phyloP scores from a whole-genome alignment of 2,797 vertebrate species.

The Lacerta bilineata region DNA sequence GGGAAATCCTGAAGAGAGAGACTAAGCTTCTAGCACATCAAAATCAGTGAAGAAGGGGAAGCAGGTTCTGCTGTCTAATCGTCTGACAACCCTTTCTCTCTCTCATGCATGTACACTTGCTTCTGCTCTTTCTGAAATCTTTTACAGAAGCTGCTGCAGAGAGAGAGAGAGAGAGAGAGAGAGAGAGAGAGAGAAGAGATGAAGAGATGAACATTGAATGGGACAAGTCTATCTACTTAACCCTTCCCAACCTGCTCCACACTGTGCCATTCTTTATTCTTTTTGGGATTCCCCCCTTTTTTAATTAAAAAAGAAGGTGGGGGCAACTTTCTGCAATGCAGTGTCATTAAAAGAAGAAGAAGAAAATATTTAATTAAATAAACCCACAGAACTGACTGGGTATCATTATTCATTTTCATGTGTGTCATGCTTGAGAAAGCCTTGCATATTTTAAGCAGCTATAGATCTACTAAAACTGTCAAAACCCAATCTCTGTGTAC shows the following conservation, averaged over 20 bases:
- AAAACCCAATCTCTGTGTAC: constrained; percentile 78
- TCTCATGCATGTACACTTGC: not conserved
- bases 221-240: constrained; percentile 27
- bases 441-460: constrained; percentile 81
- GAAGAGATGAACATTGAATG: not conserved
- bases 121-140: not conserved
- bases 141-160: not conserved
- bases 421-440: constrained; percentile 79
- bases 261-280: constrained; percentile 38
- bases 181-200: not conserved
- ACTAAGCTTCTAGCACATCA: not conserved
- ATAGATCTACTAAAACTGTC: constrained; percentile 82
- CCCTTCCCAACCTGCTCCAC: constrained; percentile 12
- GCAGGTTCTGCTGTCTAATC: not conserved
- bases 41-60: not conserved
- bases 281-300: not conserved
- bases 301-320: no score
- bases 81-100: not conserved
- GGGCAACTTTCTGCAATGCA: constrained; percentile 75
- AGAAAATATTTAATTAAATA: constrained; percentile 80
- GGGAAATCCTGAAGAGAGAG: not conserved
- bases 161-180: not conserved
- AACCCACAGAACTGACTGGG: constrained; percentile 71
- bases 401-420: constrained; percentile 78
- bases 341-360: constrained; percentile 72